Base-by-base conservation (phyloP, 2,888 invertebrate genomes). In the Brenthis hecate region DNA sequence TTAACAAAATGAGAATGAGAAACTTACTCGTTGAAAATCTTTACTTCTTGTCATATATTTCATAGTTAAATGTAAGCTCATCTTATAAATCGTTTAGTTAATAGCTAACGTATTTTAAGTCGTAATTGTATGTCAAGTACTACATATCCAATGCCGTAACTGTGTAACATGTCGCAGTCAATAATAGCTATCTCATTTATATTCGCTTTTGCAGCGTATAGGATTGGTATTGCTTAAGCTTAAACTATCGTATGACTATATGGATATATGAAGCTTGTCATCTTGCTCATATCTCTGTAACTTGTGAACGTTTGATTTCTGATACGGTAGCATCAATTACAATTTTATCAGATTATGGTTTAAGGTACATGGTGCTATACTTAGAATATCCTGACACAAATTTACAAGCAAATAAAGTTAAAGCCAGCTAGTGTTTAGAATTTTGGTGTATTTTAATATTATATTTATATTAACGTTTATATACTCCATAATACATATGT, bases 111-210 rank as follows among this genome's bases (percentile, higher is more conserved):
- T 68, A 70, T 72, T 70, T 70, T 66, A 71, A 63, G 64, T 69
- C 63, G 70, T 72, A 71, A 72, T 74, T 74, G 73, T 73, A 70
- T 74, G 73, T 73, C 75, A 73, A 74, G 72, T 73, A 70, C 73
- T 69, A 56, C 51, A 64, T 56, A 66, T 48, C 62, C 36, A 60
- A 56, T 71, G 66, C 63, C 32, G 54, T 56, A 61, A 70, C 60
- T 63, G 47, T 66, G 58, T 66, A 69, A 69, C 65, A 62, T 43
- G 67, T 62, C 66, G 61, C 32, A 53, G 60, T 66, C 61, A 55
- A 55, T 67, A 62, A 67, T 56, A 43, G 19, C 28, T 19, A 36
- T 36, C 43, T 67, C 55, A 62, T 67, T 67, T 43, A 67, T 67
- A 67, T 67, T 56, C 48, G 36, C 56, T 32, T 47, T 66, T 60